phyloP scores from a whole-genome alignment of 2,888 invertebrate genomes.

The Strigamia transsilvanica region DNA sequence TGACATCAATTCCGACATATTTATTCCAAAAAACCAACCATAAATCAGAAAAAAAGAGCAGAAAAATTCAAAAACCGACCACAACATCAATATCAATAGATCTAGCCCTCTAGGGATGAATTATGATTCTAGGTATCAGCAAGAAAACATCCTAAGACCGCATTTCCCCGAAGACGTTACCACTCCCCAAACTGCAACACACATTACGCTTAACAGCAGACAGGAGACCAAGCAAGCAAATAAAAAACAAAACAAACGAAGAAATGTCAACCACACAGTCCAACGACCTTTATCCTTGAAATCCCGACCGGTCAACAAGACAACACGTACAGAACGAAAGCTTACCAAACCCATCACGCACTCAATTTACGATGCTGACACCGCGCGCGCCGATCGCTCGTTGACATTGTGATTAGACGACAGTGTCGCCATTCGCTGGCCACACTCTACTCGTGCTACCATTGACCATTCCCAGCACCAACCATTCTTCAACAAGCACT shows the following conservation, averaged over 20 bases:
- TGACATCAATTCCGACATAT: neutral
- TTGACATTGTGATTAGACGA: slow-evolving; percentile 25
- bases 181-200: slow-evolving; percentile 18
- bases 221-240: slow-evolving; percentile 1
- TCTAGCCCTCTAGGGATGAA: neutral
- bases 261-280: neutral
- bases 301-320: slow-evolving; percentile 19
- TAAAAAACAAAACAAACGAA: neutral
- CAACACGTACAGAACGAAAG: neutral
- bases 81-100: neutral
- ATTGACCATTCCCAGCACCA: neutral
- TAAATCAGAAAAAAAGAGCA: neutral
- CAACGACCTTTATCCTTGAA: slow-evolving; percentile 35
- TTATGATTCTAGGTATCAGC: neutral
- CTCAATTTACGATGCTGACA: slow-evolving; percentile 33
- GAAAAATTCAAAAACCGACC: neutral
- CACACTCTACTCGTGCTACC: neutral
- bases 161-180: slow-evolving; percentile 1
- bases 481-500: neutral
- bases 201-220: slow-evolving; percentile 23
- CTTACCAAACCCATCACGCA: slow-evolving; percentile 27
- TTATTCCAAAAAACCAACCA: neutral
- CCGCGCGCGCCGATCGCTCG: neutral
- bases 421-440: too few relatives aligned
- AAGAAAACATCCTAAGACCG: slow-evolving; percentile 26